Conservation (phyloP, 2,797 vertebrate genomes). For the Spea hammondii region DNA sequence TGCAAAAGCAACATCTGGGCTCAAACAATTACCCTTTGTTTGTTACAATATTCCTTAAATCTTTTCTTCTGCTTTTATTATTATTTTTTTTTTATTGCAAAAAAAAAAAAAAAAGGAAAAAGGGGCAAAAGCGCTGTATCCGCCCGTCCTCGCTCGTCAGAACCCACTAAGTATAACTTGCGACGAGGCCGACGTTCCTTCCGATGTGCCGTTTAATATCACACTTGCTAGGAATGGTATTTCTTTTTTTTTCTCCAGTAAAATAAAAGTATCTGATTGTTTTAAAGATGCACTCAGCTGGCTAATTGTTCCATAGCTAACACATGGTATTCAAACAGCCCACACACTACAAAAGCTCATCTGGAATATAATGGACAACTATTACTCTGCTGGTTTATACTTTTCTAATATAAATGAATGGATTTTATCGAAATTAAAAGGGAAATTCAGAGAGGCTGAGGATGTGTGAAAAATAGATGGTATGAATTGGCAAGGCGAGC, state of each 20-base stretch:
- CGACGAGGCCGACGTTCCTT: constrained; percentile 57
- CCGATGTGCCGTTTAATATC: constrained; percentile 70
- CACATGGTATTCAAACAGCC: constrained; percentile 85
- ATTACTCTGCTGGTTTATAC: constrained; percentile 80
- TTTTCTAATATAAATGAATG: constrained; percentile 85
- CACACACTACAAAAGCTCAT: constrained; percentile 85
- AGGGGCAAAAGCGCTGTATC: constrained; percentile 72
- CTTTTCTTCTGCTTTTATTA: constrained; percentile 55
- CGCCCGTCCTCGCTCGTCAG: constrained; percentile 89
- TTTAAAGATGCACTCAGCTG: constrained; percentile 86
- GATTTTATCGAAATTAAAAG: constrained; percentile 77
- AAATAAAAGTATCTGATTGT: constrained; percentile 89
- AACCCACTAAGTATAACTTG: constrained; percentile 66
- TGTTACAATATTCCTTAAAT: constrained; percentile 93
- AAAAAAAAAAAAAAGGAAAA: constrained; percentile 61
- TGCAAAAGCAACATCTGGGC: constrained; percentile 99
- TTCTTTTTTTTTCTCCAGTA: constrained; percentile 71
- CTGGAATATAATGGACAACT: constrained; percentile 81
- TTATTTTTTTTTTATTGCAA: constrained; percentile 65
- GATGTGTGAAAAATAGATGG: constrained; percentile 82
- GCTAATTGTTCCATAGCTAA: constrained; percentile 87
- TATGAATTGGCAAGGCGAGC: constrained; percentile 80
- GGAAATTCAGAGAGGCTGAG: constrained; percentile 75
- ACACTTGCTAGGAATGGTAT: constrained; percentile 75
- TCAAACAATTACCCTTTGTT: constrained; percentile 99